Conservation (phyloP, 2,113 vertebrate species). For the Brevimyrus niger region DNA sequence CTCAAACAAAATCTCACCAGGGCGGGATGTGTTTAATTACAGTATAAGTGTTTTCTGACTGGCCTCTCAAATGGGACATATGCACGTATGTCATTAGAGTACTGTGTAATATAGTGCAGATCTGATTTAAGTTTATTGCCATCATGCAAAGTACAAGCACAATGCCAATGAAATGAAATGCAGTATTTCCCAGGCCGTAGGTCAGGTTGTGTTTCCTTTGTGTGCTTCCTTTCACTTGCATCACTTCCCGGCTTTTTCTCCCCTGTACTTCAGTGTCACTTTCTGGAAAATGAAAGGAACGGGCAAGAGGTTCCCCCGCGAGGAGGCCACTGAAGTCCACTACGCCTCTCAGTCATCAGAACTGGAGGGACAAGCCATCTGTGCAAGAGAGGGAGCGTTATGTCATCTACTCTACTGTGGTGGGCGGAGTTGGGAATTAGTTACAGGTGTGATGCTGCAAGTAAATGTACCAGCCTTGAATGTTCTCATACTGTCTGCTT, state of each 20-base stretch:
- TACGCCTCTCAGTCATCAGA: conserved; percentile 49
- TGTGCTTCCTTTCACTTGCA: neutral
- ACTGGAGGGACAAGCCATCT: conserved; percentile 38
- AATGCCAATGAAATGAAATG: neutral
- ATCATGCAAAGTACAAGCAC: neutral
- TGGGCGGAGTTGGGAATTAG: conserved; percentile 1
- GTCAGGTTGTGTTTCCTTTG: neutral
- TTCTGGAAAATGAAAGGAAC: neutral
- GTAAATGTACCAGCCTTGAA: neutral
- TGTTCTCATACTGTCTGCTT: neutral
- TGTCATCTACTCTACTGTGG: conserved; percentile 45
- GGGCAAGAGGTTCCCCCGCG: neutral
- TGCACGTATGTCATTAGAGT: neutral
- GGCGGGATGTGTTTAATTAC: neutral
- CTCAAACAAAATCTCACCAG: neutral
- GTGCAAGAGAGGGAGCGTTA: neutral
- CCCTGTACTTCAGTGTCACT: neutral
- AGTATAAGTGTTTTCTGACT: neutral
- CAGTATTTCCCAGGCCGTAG: neutral
- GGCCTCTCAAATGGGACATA: neutral
- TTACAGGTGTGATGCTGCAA: neutral
- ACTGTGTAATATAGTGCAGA: neutral
- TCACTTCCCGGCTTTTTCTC: neutral
- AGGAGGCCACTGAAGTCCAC: conserved; percentile 37
- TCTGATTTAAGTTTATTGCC: neutral